Base-by-base conservation (phyloP, 1,140 invertebrate species). In the Gryon sp. region DNA sequence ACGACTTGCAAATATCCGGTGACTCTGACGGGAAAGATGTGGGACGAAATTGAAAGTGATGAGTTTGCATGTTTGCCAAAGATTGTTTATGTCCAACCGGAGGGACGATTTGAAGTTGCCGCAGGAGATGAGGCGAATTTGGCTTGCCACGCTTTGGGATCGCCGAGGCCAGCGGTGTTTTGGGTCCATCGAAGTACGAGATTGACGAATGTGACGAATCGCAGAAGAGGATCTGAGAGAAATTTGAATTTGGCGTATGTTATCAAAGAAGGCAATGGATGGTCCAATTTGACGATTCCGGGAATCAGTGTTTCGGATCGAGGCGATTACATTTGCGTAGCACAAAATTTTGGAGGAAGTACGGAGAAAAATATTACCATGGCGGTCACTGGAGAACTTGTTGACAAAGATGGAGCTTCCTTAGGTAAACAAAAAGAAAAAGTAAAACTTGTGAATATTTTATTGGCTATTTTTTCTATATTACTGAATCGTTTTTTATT, bases 271-370 rank as follows among this genome's bases (percentile, higher is more conserved):
- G 89, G 80, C 14, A 84, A 89, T 66, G 91, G 90, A 59, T 93
- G 94, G 95, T 88, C 94, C 63, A 94, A 97, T 87, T 86, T 96
- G 20, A 95, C 94, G 0, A 93, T 97, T 18, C 87, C 91, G 0
- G 91, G 94, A 40, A 91, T 95, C 0, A 89, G 90, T 4, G 88
- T 89, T 11, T 91, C 93, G 5, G 97, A 98, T 86, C 92, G 93
- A 78, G 97, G 97, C 0, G 93, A 95, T 43, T 98, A 98, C 84
- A 91, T 92, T n/a, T 98, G 97, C 79, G 90, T 94, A 4, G 96
- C 95, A 0, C 93, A 93, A 53, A 98, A 97, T 86, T 90, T 92
- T 0, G 96, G 94, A 1, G 97, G 97, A 0, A 91, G 93, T 5
- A 93, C 94, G 26, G 93, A 95, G 80, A 92, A 89, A 55, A 95